A percentile compares a stretch with the other conserved stretches of the same genome.
phyloP scores from a whole-genome alignment of 2,888 invertebrate species.

The Cheilosia vernalis region DNA sequence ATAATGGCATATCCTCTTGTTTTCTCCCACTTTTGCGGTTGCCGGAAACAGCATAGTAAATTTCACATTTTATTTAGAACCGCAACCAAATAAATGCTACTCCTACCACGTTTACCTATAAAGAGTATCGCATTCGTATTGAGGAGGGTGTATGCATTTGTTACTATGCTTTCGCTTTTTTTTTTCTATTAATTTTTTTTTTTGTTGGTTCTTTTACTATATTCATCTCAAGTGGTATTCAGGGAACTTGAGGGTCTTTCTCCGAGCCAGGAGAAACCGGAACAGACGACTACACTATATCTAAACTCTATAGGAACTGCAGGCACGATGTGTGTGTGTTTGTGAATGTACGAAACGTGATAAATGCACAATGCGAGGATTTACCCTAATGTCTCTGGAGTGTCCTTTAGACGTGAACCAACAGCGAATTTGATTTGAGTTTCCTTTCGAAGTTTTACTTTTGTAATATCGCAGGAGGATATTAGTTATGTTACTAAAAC shows the following conservation, averaged over 20 bases:
- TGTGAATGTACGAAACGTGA: conserved; percentile 44
- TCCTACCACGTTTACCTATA: conserved; percentile 20
- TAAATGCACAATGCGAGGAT: conserved; percentile 39
- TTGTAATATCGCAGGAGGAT: background rate
- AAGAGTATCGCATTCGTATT: conserved; percentile 27
- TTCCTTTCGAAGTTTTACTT: background rate
- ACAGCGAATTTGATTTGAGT: conserved; percentile 27
- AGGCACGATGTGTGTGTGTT: background rate
- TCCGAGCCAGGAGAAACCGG: background rate
- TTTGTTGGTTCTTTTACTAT: conserved; percentile 3
- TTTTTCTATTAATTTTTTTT: conserved; percentile 9
- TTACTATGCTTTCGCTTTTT: conserved; percentile 11
- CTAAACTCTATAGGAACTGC: conserved; percentile 1
- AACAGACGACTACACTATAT: conserved; percentile 5
- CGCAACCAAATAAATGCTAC: conserved; percentile 56
- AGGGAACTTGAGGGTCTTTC: conserved; percentile 19
- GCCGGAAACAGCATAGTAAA: conserved; percentile 45
- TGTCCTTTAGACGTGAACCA: conserved; percentile 22
- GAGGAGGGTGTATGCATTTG: conserved; percentile 39
- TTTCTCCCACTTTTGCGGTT: conserved; percentile 9
- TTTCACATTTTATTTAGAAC: conserved; percentile 65
- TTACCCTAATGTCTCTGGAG: conserved; percentile 43
- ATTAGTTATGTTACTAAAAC: background rate
- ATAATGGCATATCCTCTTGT: conserved; percentile 44
- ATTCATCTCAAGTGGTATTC: conserved; percentile 46